Evolutionary conservation across 2,113 vertebrate genomes (phyloP).

Genomic region (Barbus barbus): DNA sequence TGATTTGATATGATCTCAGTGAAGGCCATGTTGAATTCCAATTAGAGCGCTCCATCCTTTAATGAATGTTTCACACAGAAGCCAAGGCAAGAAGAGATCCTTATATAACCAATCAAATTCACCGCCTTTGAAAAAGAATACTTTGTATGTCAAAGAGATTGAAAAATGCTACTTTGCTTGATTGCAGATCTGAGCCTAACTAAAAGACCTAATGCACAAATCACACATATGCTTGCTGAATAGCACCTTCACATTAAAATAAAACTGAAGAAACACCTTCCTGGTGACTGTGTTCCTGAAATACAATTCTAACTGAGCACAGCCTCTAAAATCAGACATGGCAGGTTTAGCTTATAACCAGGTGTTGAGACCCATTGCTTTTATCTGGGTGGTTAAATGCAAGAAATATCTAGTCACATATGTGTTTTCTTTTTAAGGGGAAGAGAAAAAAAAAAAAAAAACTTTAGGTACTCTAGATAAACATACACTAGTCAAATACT

Average conservation of each 20-base stretch:
- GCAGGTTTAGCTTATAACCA: neutral
- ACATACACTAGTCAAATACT: neutral
- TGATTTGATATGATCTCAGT: slow-evolving; percentile 13
- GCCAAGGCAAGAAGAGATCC: neutral
- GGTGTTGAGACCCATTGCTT: too few relatives aligned
- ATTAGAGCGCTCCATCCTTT: neutral
- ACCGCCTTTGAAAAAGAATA: neutral
- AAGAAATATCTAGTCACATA: too few relatives aligned
- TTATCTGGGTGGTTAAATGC: too few relatives aligned
- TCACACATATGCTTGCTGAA: neutral
- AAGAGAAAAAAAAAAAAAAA: too few relatives aligned
- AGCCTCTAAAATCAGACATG: neutral
- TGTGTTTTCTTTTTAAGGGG: too few relatives aligned
- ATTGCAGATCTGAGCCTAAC: neutral
- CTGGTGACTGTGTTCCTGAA: neutral
- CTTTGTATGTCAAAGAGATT: neutral
- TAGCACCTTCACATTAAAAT: neutral
- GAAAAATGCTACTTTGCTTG: neutral
- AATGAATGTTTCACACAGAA: neutral
- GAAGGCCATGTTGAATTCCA: neutral
- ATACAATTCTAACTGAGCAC: neutral
- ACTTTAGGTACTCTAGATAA: neutral
- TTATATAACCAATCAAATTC: slow-evolving; percentile 1
- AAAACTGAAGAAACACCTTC: neutral
- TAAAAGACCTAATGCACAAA: neutral